Base-by-base conservation (phyloP, 2,888 invertebrate genomes). In the Erebia palarica region DNA sequence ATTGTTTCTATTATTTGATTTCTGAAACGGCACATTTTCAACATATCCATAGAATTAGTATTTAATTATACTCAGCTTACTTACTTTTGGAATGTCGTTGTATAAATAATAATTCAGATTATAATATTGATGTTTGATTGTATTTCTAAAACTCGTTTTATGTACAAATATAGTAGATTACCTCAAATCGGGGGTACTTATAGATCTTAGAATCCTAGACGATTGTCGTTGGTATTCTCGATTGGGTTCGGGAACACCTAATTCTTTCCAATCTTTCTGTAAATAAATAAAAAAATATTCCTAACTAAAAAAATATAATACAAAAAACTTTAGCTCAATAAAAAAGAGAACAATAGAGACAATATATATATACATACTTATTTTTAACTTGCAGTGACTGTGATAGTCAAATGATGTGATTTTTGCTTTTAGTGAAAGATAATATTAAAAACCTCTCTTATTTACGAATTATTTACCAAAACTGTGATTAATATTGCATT, bases 211-310 rank as follows among this genome's bases (percentile, higher is more conserved):
- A 11, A 78, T 73, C 57, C 69, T 74, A 61, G 69, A 68, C 47
- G 75, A 27, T 68, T 60, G 67, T 13, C 49, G 58, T 67, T 57
- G 65, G 21, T 70, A 65, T 58, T 75, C 78, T 69, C 79, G 80
- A 16, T 75, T 77, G 11, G 90, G 89, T 75, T 93, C 92, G 11
- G 92, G 92, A 10, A 92, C 91, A 47, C 82, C 86, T 51, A 92
- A 75, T 73, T 91, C 91, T 74, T 86, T 88, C 92, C 92, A 92
- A 75, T 91, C 87, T 77, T 86, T 90, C 92, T 93, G 89, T 72
- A 81, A 77, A 75, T 70, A 71, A 21, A 64, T n/a, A 42, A 55
- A 18, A 21, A 3, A 27, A 42, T 14, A 16, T 18, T 58, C 36
- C 36, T 51, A 27, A 57, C 14, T 49, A n/a, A 14, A 51, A n/a